Base-by-base conservation (phyloP, 2,797 vertebrate species). In the Oryzias dopingdopingensis region DNA sequence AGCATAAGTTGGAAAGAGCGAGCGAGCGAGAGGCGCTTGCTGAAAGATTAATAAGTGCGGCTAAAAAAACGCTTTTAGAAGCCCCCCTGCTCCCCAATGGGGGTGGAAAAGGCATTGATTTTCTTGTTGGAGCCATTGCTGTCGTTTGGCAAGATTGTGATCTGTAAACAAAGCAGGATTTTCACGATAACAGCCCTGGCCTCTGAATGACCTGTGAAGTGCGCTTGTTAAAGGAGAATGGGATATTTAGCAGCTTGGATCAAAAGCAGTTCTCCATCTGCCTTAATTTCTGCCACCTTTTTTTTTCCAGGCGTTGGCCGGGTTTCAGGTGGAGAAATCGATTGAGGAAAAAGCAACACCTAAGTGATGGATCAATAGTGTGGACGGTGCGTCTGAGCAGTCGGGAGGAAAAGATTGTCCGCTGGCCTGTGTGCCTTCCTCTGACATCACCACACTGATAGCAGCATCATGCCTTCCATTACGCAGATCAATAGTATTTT, bases 41-140 rank as follows among this genome's bases (percentile, higher is more conserved):
- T 83, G 62, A 88, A 85, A 88, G 74, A 89, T 85, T 81, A 83
- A 84, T 82, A 86, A 72, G 81, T 56, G 56, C 69, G 54, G 61
- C 67, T 72, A 70, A 77, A 84, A 70, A 77, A 84, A 37, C 62
- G 72, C 77, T 89, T 86, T 86, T 75, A 80, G 70, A 42, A 80
- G 74, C 64, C 65, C 58, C 67, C 72, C n/a, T 16, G 12, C 32
- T 37, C 13, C 62, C 56, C 45, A 16, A 61, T 22, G 63, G 63
- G 49, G 64, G 53, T 52, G 51, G 74, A 76, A 62, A 37, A 64
- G 48, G 57, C 73, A 88, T 82, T 74, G 86, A 82, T 88, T 88
- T 84, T 85, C 50, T 65, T 67, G 59, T 68, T 75, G 76, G 55
- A 81, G 68, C 66, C 65, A 58, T 76, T n/a, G 20, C 67, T 73